phyloP scores from a whole-genome alignment of 2,888 invertebrate species.

The Anthophora plumipes region DNA sequence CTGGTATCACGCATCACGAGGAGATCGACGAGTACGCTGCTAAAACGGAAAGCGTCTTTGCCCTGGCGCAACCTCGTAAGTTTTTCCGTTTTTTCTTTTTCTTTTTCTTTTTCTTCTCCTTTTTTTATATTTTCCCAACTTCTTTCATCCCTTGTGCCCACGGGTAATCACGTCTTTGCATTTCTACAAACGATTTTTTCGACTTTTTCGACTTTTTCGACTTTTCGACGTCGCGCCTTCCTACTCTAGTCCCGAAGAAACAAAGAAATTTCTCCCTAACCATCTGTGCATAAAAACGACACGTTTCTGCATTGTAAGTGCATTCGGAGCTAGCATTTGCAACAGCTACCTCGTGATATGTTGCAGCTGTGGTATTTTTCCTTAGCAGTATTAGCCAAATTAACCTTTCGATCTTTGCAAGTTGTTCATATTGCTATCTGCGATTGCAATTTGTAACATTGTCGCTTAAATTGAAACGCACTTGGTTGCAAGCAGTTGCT shows the following conservation, averaged over 20 bases:
- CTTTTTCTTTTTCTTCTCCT: neutral
- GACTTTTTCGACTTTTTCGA: too few species aligned
- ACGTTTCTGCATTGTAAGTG: neutral
- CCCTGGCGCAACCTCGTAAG: slow-evolving; percentile 85
- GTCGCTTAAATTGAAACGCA: slow-evolving; percentile 64
- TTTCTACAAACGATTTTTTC: neutral
- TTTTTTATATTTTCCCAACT: neutral
- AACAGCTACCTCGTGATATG: slow-evolving; percentile 31
- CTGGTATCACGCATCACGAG: slow-evolving; percentile 84
- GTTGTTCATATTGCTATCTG: slow-evolving; percentile 1
- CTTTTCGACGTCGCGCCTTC: too few species aligned
- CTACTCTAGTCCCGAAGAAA: too few species aligned
- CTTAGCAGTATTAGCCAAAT: slow-evolving; percentile 58
- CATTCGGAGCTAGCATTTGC: slow-evolving; percentile 28
- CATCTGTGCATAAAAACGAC: neutral
- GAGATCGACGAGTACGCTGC: slow-evolving; percentile 85
- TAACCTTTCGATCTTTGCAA: slow-evolving; percentile 57
- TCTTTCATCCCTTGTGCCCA: too few species aligned
- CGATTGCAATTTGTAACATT: slow-evolving; percentile 55
- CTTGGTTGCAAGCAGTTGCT: slow-evolving; percentile 19
- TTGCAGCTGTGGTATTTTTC: slow-evolving; percentile 60
- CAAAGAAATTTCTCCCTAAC: neutral
- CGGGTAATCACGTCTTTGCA: neutral
- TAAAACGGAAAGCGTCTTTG: slow-evolving; percentile 85
- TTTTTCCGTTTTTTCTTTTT: slow-evolving; percentile 37